phyloP scores from a whole-genome alignment of 2,113 vertebrate species.

The Nansenia antarctica region DNA sequence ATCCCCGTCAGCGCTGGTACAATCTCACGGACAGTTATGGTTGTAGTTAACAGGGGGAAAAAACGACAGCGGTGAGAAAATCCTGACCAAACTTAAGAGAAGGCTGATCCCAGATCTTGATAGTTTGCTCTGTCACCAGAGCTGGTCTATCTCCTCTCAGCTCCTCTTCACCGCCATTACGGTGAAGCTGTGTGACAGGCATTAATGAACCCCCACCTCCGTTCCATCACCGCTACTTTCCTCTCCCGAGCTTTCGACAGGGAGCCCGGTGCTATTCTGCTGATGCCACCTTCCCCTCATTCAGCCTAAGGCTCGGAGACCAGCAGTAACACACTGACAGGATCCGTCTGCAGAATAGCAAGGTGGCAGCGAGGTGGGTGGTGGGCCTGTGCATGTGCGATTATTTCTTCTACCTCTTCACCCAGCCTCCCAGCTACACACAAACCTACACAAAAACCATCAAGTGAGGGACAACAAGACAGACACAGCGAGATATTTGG shows the following conservation, averaged over 20 bases:
- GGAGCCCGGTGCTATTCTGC: constrained; percentile 27
- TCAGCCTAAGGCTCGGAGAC: constrained; percentile 77
- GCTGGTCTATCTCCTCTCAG: not conserved
- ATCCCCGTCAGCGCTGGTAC: not conserved
- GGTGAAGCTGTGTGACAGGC: constrained; percentile 18
- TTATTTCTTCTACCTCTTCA: too few relatives aligned
- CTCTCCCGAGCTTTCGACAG: constrained; percentile 26
- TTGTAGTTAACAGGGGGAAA: not conserved
- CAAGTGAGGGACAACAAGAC: not conserved
- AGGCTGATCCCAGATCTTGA: not conserved
- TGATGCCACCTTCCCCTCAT: constrained; percentile 39
- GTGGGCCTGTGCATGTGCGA: not conserved
- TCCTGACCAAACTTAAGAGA: not conserved
- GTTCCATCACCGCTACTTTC: constrained; percentile 25
- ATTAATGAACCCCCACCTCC: constrained; percentile 40
- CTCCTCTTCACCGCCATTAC: not conserved
- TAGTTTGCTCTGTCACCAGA: constrained; percentile 1
- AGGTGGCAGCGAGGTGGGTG: constrained; percentile 55
- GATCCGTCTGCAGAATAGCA: constrained; percentile 75
- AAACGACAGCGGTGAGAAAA: not conserved
- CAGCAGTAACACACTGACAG: constrained; percentile 79
- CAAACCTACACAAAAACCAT: not conserved
- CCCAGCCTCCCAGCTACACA: not conserved
- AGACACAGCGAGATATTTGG: not conserved
- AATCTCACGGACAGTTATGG: not conserved